Evolutionary conservation across 2,113 vertebrate genomes (phyloP).

Genomic region (Tragelaphus scriptus): DNA sequence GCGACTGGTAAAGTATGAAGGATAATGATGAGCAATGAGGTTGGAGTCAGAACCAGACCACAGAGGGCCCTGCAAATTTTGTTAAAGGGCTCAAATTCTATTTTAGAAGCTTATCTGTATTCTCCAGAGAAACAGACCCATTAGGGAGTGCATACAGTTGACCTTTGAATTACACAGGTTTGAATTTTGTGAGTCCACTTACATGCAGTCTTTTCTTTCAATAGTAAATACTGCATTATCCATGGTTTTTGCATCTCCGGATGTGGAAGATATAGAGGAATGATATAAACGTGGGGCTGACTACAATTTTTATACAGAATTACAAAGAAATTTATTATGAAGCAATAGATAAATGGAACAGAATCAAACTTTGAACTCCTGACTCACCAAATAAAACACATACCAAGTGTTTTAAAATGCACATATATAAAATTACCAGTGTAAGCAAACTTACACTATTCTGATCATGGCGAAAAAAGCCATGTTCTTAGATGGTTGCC

Average conservation of each 20-base stretch:
- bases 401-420: not conserved
- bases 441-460: not conserved
- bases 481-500: not conserved
- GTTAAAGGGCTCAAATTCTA: not conserved
- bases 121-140: not conserved
- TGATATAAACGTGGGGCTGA: not conserved
- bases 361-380: not conserved
- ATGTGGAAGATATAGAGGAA: not conserved
- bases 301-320: not conserved
- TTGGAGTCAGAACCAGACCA: not conserved
- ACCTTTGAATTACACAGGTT: not conserved
- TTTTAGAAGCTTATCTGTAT: not conserved
- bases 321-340: not conserved
- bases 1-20: not conserved
- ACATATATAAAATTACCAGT: not conserved
- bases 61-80: not conserved
- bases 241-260: not conserved
- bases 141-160: not conserved
- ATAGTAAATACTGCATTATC: not conserved
- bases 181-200: not conserved
- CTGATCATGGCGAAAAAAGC: not conserved
- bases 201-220: not conserved
- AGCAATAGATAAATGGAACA: not conserved
- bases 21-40: not conserved
- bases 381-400: not conserved